phyloP scores from a whole-genome alignment of 1,140 invertebrate species.

The Heliconius eleuchia region DNA sequence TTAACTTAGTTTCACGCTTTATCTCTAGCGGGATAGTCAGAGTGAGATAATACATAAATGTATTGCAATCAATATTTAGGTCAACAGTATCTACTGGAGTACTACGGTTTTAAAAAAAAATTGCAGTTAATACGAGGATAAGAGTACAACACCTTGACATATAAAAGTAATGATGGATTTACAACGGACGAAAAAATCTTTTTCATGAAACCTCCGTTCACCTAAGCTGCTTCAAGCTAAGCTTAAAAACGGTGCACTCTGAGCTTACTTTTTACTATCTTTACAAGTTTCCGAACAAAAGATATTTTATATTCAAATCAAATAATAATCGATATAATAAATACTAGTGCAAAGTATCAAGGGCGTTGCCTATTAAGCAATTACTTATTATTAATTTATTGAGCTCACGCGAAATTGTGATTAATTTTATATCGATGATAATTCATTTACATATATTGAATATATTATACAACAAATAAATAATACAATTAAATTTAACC shows the following conservation, averaged over 20 bases:
- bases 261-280: background rate
- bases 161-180: conserved; percentile 12
- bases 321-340: background rate
- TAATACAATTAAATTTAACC: background rate
- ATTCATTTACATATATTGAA: background rate
- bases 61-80: background rate
- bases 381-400: background rate
- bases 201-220: conserved; percentile 11
- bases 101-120: background rate
- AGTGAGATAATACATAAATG: background rate
- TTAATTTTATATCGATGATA: background rate
- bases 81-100: background rate
- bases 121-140: background rate
- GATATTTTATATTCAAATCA: background rate
- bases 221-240: background rate
- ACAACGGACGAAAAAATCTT: background rate
- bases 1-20: too few relatives aligned
- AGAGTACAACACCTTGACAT: background rate
- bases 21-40: too few relatives aligned
- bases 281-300: background rate
- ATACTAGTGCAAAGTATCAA: background rate
- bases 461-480: background rate
- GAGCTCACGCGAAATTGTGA: background rate
- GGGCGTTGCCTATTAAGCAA: background rate
- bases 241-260: background rate